Percentiles rank a stretch among this genome's conserved stretches.
Evolutionary conservation across 2,888 invertebrate genomes (phyloP).

Genomic region (Lacanobia wlatinum): DNA sequence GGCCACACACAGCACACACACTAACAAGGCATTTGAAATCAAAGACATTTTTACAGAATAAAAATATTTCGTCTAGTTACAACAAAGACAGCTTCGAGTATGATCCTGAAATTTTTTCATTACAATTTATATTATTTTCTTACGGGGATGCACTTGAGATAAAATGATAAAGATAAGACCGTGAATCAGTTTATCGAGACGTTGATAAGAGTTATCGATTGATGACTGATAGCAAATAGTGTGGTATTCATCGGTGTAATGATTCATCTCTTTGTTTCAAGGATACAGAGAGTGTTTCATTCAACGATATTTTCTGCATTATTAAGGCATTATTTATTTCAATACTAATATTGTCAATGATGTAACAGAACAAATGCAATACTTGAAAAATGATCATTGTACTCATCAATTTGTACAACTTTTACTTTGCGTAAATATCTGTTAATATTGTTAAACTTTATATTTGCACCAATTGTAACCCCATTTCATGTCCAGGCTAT

Average conservation of each 20-base stretch:
- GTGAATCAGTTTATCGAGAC: constrained; percentile 40
- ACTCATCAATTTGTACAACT: no score
- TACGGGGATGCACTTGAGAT: constrained; percentile 37
- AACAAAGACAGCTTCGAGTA: constrained; percentile 4
- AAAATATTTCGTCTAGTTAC: not conserved
- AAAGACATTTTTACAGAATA: constrained; percentile 44
- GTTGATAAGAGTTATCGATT: constrained; percentile 35
- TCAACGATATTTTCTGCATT: not conserved
- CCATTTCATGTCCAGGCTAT: no score
- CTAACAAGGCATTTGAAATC: constrained; percentile 19
- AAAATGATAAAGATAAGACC: constrained; percentile 29
- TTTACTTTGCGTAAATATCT: no score
- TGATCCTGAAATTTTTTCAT: not conserved
- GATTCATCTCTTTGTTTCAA: constrained; percentile 35
- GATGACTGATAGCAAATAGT: constrained; percentile 20
- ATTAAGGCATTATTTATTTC: no score
- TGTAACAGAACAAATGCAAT: no score
- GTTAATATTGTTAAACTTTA: no score
- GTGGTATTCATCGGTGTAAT: not conserved
- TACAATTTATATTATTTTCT: constrained; percentile 46
- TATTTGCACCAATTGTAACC: no score
- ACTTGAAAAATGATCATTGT: no score
- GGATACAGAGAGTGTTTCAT: not conserved
- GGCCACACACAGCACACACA: constrained; percentile 46
- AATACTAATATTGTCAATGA: no score